phyloP scores from a whole-genome alignment of 2,797 vertebrate genomes.

The Zenarchopterus dispar region DNA sequence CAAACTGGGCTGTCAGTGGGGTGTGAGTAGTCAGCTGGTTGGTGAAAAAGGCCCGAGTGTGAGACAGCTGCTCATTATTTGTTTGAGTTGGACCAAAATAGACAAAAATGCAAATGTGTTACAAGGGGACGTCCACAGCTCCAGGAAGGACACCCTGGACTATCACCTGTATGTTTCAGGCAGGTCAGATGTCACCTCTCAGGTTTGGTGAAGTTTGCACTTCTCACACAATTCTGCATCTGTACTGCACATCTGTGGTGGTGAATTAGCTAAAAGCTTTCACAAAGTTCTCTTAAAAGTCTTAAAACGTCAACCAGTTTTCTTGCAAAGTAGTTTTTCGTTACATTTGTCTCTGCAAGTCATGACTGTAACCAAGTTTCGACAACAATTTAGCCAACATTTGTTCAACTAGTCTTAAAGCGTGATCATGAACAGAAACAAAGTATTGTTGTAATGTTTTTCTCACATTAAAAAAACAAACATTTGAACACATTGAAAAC shows the following conservation, averaged over 20 bases:
- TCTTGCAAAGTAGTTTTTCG: background rate
- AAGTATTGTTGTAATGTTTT: no score
- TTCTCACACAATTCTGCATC: background rate
- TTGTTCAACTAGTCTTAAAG: no score
- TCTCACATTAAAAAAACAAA: no score
- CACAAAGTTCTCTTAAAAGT: background rate
- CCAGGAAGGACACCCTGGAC: background rate
- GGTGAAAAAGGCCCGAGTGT: no score
- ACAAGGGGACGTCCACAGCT: no score
- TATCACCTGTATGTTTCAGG: background rate
- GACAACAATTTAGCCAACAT: no score
- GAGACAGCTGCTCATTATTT: background rate
- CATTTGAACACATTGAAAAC: no score
- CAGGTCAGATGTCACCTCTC: background rate
- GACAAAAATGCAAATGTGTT: background rate
- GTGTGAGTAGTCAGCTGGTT: background rate
- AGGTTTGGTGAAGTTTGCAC: background rate
- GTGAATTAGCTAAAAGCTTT: background rate
- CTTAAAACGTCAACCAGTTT: no score
- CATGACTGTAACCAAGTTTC: background rate
- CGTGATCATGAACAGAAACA: no score
- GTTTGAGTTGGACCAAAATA: no score
- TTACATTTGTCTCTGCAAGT: background rate
- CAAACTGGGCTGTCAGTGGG: background rate
- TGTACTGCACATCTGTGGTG: background rate